Base-by-base conservation (phyloP, 2,113 vertebrate genomes). In the Bubo blakistoni region DNA sequence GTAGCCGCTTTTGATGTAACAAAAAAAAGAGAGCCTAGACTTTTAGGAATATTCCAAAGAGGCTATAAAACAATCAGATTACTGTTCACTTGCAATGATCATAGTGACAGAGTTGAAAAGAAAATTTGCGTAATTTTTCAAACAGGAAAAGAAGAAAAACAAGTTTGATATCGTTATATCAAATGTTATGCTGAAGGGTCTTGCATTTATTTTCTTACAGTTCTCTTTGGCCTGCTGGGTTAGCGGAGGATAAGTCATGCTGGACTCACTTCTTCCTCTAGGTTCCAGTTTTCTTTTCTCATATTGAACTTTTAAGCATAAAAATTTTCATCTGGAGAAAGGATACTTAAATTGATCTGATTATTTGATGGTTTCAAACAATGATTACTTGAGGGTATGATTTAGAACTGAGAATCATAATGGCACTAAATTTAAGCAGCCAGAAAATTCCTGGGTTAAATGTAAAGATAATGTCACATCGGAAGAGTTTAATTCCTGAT, bases 41-140 rank as follows among this genome's bases (percentile, higher is more conserved):
- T 81, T 80, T 54, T 58, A 93, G 78, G 76, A 65, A 12, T 86
- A 42, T 84, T 92, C 42, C 22, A 49, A 54, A 77, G 61, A 65
- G 16, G 21, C 57, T 88, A 7, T 86, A 73, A 90, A 93, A 26
- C 58, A 86, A 24, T 78, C 63, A 78, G 67, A 81, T 93, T 82
- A 52, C 36, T 70, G 58, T 71, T 89, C 57, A 62, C 52, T 91
- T 88, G 88, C 94, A 86, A 70, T 62, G 34, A 92, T 95, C 38
- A 21, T 9, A 94, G 72, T 71, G 83, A 88, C 74, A 88, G 27
- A 86, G 29, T 74, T 92, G 38, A 92, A 94, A 91, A 81, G 71
- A 70, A 89, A 91, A 86, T 96, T 89, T 96, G 59, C 46, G 47
- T 86, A 81, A 54, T 5, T 62, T 73, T 94, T 91, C 83, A 78